Evolutionary conservation across 2,888 invertebrate genomes (phyloP).

Genomic region (Eilema griseolum): DNA sequence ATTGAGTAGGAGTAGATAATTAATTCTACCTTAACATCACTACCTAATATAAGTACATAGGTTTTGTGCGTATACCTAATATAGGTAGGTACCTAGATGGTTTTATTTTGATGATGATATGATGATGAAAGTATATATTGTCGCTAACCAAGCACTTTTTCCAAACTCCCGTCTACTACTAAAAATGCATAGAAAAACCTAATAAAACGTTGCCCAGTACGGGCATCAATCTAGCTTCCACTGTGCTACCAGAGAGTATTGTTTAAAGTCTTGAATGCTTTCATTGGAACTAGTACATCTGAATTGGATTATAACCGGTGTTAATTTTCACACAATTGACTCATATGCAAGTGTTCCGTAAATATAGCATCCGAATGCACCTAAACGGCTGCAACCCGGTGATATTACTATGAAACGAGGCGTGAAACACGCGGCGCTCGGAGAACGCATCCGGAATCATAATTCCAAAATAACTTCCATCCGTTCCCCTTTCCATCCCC

Average conservation of each 20-base stretch:
- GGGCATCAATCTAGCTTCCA: not conserved
- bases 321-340: constrained; percentile 35
- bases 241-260: not conserved
- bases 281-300: not conserved
- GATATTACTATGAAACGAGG: constrained; percentile 82
- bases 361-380: constrained; percentile 67
- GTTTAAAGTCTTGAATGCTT: not conserved
- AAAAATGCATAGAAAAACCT: not conserved
- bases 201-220: not conserved
- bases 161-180: not conserved
- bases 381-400: constrained; percentile 74
- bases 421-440: constrained; percentile 82
- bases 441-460: constrained; percentile 86
- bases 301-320: constrained; percentile 2
- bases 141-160: no score
- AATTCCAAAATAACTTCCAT: constrained; percentile 86
- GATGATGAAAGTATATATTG: no score
- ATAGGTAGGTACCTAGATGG: no score
- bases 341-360: constrained; percentile 41
- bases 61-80: no score
- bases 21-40: not conserved
- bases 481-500: constrained; percentile 66
- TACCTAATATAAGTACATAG: no score
- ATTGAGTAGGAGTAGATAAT: not conserved
- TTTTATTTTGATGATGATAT: no score